Evolutionary conservation across 2,888 invertebrate species (phyloP), one percentile per base, ranked within the genome.

Genomic region (Drosophila macrospina): DNA sequence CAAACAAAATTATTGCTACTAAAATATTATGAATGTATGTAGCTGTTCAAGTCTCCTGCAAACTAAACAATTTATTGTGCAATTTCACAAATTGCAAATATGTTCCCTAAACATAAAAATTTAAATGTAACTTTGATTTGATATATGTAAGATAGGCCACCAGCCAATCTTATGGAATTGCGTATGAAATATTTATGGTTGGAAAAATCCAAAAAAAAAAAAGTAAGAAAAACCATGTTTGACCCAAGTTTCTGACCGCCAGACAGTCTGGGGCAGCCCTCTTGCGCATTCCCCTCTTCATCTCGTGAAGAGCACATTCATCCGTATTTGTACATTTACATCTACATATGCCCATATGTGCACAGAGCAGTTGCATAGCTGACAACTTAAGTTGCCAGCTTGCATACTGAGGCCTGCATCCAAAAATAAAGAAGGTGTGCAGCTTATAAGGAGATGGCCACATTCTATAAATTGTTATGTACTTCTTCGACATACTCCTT

Each of bases 101-200:
- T 42, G 20, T 16, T 39, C 65, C 47, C 65, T 39, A 37, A 45
- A 62, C 65, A 78, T 86, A 26, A 71, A 80, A 82, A 73, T 82
- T 85, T 75, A 69, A 87, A 80, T 68, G 68, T 62, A 68, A 74
- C 71, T 86, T 83, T 83, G 81, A 83, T 83, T 83, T 76, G 72
- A 63, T 45, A 45, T 37, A 5, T 28, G 41, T 41, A 4, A 32
- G 47, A 45, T 57, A 62, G 62, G 59, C 36, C 64, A 64, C 36
- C 47, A 60, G 65, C 59, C 78, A 66, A 69, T 70, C 59, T 74
- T 59, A 73, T 74, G 51, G 76, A 80, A 85, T 80, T 82, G 74
- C 74, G 56, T 68, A 80, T 85, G 55, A 82, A 76, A 82, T 82
- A 87, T 87, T 82, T 80, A 85, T 80, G 72, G 39, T 60, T 64